Evolutionary conservation across 2,797 vertebrate species (phyloP).

Genomic region (Hephaestus fuliginosus): DNA sequence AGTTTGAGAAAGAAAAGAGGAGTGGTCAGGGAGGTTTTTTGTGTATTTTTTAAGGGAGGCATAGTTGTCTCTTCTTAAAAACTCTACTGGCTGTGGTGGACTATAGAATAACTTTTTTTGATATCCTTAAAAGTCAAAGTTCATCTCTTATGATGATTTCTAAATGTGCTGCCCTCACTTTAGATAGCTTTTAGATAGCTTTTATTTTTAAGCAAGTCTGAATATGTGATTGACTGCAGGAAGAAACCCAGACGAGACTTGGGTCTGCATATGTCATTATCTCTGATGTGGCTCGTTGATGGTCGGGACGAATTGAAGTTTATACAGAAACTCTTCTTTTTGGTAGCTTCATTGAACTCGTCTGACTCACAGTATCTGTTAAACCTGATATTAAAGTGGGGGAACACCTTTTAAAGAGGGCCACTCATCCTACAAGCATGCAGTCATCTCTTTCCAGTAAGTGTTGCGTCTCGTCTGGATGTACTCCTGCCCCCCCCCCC

Average conservation of each 20-base stretch:
- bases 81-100: not conserved
- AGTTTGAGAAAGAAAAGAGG: not conserved
- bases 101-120: conserved; percentile 49
- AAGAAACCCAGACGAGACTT: conserved; percentile 51
- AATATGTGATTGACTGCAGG: conserved; percentile 49
- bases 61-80: not conserved
- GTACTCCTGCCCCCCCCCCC: conserved; percentile 38
- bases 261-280: conserved; percentile 61
- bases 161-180: not conserved
- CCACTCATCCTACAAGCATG: conserved; percentile 63
- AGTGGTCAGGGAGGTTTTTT: not conserved
- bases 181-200: not conserved
- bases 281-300: conserved; percentile 17
- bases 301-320: conserved; percentile 7
- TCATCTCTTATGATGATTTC: not conserved
- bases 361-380: not conserved
- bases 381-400: not conserved
- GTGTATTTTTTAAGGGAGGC: not conserved
- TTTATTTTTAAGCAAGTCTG: not conserved
- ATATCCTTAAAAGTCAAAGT: conserved; percentile 2
- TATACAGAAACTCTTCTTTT: not conserved
- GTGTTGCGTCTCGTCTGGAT: conserved; percentile 65
- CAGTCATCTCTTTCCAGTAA: conserved; percentile 69
- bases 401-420: conserved; percentile 3
- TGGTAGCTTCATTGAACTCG: not conserved